Percentiles rank a stretch among this genome's conserved stretches.
phyloP scores from a whole-genome alignment of 30 jellyfish, hydroid and myxozoan species.

The Turritopsis rubra region DNA sequence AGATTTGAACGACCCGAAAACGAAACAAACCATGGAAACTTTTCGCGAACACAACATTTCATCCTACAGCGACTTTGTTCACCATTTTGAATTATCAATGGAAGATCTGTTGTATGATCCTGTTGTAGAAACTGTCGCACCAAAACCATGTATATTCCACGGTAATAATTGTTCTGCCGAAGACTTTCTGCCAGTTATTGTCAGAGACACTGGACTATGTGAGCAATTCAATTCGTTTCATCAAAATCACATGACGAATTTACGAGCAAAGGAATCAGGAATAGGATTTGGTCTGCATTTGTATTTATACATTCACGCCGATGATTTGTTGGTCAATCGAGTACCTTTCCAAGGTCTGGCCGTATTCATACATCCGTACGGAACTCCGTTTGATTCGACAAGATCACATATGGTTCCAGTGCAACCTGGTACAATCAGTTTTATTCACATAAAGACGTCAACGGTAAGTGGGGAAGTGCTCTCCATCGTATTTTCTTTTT shows the following conservation, averaged over 20 bases:
- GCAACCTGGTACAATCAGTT: constrained; percentile 13
- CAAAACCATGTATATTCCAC: not conserved
- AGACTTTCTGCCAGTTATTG: not conserved
- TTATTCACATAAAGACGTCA: not conserved
- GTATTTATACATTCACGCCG: constrained; percentile 2
- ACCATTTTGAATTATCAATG: not conserved
- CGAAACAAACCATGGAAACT: not conserved
- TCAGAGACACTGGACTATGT: not conserved
- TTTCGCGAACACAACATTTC: not conserved
- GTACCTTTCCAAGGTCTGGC: constrained; percentile 11
- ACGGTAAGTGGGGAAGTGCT: too few species aligned
- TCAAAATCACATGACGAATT: not conserved
- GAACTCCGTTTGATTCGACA: not conserved
- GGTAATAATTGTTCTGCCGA: not conserved
- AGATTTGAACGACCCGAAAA: not conserved
- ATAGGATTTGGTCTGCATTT: not conserved
- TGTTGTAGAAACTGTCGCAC: not conserved
- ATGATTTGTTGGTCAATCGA: not conserved
- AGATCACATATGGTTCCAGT: not conserved
- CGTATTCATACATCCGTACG: not conserved
- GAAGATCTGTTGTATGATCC: constrained; percentile 1
- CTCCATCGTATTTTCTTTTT: too few species aligned
- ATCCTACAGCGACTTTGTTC: not conserved
- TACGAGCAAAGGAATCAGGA: not conserved
- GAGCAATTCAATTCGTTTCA: not conserved